Percentiles rank a stretch among this genome's conserved stretches.
phyloP scores from a whole-genome alignment of 2,113 vertebrate species.

The Ginglymostoma cirratum region DNA sequence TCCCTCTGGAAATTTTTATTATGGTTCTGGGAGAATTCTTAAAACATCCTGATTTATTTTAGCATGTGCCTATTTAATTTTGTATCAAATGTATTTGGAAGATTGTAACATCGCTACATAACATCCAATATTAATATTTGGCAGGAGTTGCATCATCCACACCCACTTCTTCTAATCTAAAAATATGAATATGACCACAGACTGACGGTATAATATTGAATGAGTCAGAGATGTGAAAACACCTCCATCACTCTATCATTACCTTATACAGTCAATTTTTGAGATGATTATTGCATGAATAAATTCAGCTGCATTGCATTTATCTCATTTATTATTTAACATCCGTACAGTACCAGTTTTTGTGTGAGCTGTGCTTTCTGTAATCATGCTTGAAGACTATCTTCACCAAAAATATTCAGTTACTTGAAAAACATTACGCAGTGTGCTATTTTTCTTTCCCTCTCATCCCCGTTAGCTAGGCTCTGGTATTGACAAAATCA shows the following conservation, averaged over 20 bases:
- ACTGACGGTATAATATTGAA: neutral
- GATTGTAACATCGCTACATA: neutral
- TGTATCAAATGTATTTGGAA: neutral
- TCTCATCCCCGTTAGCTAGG: neutral
- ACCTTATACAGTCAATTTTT: neutral
- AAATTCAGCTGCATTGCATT: neutral
- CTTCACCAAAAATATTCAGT: neutral
- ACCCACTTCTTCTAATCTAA: neutral
- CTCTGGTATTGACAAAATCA: neutral
- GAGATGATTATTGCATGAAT: neutral
- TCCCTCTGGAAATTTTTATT: neutral
- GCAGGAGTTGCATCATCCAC: constrained; percentile 15
- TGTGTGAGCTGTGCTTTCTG: neutral
- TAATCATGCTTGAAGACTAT: neutral
- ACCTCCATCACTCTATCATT: neutral
- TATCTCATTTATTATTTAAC: neutral
- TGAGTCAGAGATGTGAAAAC: neutral
- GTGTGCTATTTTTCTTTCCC: neutral
- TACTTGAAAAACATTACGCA: neutral
- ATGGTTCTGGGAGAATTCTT: neutral
- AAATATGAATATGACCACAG: neutral
- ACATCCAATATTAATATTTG: constrained; percentile 11
- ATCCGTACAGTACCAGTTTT: neutral
- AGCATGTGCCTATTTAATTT: neutral
- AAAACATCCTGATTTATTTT: neutral